Base-by-base conservation (phyloP, 2,888 invertebrate genomes). In the Conops quadrifasciatus region DNA sequence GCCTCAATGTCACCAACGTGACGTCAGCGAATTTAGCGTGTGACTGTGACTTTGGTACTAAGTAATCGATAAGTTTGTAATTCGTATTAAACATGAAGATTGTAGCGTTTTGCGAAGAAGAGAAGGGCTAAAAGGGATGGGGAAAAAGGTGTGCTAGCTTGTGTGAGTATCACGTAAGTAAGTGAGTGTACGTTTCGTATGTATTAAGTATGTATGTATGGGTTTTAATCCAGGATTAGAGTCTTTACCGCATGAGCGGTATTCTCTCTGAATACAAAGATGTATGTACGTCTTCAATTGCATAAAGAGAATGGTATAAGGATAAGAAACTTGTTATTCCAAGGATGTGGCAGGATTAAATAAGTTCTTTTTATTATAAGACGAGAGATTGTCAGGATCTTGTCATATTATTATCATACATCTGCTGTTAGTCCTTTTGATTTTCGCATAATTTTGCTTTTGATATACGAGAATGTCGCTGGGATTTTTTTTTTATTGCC, bases 41-140 rank as follows among this genome's bases (percentile, higher is more conserved):
- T n/a, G n/a, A n/a, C n/a, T n/a, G 36, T 60, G 62, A 47, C 62
- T 47, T 36, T 36, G 36, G 36, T 36, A 26, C 26, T 15, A 19
- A 16, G 45, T 47, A 60, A 67, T 67, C 67, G 67, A 67, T 67
- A 30, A 67, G 58, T 67, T 58, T 67, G 67, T 58, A 56, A 67
- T 58, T 67, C 58, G 58, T 67, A 58, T 67, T 43, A 58, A 45
- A 26, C 36, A 24, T 36, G 56, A 47, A 47, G 63, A 13, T 19
- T 24, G 45, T 24, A 19, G 19, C 26, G 19, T 63, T 45, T 45
- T 15, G 62, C 45, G 26, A 26, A 58, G 26, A 9, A 13, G 24
- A 11, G 15, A 1, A 13, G 45, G 36, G 24, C 13, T 45, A 7
- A 47, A 24, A 47, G 63, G 36, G 45, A 43, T 4, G 3, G 43